Percentiles rank a stretch among this genome's conserved stretches.
These are phyloP conservation scores for Delichon dasypus DNA, from an alignment of 2,797 vertebrate species.

Conservation along the genomic window DNA sequence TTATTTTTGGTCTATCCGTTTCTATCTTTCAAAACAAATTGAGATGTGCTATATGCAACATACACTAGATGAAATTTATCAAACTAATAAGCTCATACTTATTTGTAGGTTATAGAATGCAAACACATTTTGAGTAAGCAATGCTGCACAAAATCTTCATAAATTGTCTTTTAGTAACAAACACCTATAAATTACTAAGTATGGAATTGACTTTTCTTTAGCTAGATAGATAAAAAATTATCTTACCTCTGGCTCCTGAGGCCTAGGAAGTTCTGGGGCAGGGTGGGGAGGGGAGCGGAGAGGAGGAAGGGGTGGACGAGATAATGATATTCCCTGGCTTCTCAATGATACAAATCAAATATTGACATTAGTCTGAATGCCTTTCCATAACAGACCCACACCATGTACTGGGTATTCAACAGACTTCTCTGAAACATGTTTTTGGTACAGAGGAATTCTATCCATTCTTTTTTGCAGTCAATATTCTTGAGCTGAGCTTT, in stretches of 20 bases:
- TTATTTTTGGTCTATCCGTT: background rate
- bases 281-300: background rate
- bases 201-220: slow-evolving; percentile 14
- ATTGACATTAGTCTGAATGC: background rate
- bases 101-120: background rate
- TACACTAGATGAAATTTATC: background rate
- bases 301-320: slow-evolving; percentile 41
- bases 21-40: background rate
- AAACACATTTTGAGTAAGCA: background rate
- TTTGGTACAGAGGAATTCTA: background rate
- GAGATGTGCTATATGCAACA: background rate
- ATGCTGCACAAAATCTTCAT: background rate
- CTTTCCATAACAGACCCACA: background rate
- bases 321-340: slow-evolving; percentile 71
- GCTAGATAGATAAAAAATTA: slow-evolving; percentile 59
- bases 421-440: background rate
- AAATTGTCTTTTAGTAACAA: background rate
- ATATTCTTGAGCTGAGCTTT: background rate
- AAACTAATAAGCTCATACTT: background rate
- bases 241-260: slow-evolving; percentile 82
- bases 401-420: background rate
- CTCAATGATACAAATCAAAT: slow-evolving; percentile 37
- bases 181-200: background rate
- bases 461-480: background rate
- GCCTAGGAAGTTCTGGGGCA: slow-evolving; percentile 52